These are phyloP conservation scores for Oncorhynchus masou DNA, from an alignment of 2,113 vertebrate species.

Conservation along the genomic window DNA sequence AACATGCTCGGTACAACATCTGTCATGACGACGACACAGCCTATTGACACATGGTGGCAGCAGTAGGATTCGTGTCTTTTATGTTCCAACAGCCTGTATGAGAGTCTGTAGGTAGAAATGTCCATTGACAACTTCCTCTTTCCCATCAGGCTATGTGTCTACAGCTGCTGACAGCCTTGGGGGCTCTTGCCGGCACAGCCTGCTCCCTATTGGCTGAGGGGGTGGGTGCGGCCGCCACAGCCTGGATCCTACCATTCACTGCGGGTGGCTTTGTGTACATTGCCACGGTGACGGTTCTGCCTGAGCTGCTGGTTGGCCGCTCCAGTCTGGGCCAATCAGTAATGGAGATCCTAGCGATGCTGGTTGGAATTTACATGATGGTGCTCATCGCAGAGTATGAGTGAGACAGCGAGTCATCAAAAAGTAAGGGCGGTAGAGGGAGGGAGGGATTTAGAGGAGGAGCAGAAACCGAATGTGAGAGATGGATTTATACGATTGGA, in stretches of 20 bases:
- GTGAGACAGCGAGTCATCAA: conserved; percentile 53
- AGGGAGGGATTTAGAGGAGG: neutral
- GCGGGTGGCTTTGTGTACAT: conserved; percentile 92
- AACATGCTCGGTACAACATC: neutral
- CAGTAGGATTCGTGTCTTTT: no score
- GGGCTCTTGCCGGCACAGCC: conserved; percentile 83
- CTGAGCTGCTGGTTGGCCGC: conserved; percentile 83
- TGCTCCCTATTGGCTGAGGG: conserved; percentile 89
- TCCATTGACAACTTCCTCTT: neutral
- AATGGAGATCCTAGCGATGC: conserved; percentile 83
- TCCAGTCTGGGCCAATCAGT: conserved; percentile 81
- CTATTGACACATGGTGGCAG: no score
- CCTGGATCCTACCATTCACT: conserved; percentile 91
- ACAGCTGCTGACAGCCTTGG: conserved; percentile 86
- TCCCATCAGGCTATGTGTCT: conserved; percentile 85
- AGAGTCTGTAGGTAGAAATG: no score
- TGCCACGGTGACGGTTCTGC: conserved; percentile 88
- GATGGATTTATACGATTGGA: neutral
- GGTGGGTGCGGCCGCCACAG: conserved; percentile 78
- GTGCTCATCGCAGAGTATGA: conserved; percentile 87
- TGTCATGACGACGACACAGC: no score
- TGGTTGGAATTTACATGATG: conserved; percentile 89
- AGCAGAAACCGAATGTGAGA: conserved; percentile 11
- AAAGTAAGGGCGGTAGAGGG: neutral
- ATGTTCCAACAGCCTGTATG: no score